A percentile compares a stretch with the other conserved stretches of the same genome.
Evolutionary conservation across 2,888 invertebrate species (phyloP).

Genomic region (Antheraea assamensis): DNA sequence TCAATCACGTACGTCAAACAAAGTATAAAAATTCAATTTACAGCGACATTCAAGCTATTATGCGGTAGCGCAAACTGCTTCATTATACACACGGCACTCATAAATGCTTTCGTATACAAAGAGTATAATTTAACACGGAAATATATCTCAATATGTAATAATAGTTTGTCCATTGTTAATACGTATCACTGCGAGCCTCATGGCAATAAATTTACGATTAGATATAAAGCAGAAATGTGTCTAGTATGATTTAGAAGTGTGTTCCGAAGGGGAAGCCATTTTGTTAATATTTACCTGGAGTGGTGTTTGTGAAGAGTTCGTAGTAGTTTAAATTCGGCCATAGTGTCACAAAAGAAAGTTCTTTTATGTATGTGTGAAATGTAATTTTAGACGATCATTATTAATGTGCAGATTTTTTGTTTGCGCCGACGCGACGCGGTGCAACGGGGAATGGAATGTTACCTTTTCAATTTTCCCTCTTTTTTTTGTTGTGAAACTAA

Average conservation of each 20-base stretch:
- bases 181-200: slow-evolving; percentile 68
- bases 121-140: slow-evolving; percentile 61
- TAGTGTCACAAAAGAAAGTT: slow-evolving; percentile 60
- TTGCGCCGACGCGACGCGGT: slow-evolving; percentile 46
- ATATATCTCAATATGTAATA: slow-evolving; percentile 67
- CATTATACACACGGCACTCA: slow-evolving; percentile 69
- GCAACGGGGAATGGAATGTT: slow-evolving; percentile 51
- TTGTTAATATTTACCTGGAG: slow-evolving; percentile 74
- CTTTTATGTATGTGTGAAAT: slow-evolving; percentile 68
- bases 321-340: slow-evolving; percentile 73
- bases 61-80: slow-evolving; percentile 70
- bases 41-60: slow-evolving; percentile 63
- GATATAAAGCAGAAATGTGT: slow-evolving; percentile 70
- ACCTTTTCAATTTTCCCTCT: slow-evolving; percentile 29
- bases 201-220: slow-evolving; percentile 80
- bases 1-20: slow-evolving; percentile 82
- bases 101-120: slow-evolving; percentile 67
- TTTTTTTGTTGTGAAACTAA: background rate
- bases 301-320: slow-evolving; percentile 53
- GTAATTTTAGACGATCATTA: slow-evolving; percentile 65
- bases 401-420: slow-evolving; percentile 60
- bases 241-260: slow-evolving; percentile 63
- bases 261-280: slow-evolving; percentile 57
- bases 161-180: slow-evolving; percentile 77
- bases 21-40: slow-evolving; percentile 80